Conservation (phyloP, 2,113 vertebrate species). For the Alaudala cheleensis region DNA sequence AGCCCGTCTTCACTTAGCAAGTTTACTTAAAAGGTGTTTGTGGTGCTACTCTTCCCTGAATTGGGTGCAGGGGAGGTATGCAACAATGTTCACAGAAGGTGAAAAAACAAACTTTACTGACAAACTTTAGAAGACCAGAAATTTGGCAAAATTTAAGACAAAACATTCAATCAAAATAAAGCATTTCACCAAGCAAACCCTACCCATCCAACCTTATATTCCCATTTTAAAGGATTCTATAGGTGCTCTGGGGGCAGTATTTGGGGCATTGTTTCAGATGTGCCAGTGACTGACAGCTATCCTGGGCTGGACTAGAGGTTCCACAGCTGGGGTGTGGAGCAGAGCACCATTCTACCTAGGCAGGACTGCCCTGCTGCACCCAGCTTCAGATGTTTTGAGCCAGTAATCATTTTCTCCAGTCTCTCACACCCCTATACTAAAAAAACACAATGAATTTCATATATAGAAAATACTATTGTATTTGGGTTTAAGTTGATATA, state of each 20-base stretch:
- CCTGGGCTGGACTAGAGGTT: neutral
- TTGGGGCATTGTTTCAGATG: neutral
- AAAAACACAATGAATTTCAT: neutral
- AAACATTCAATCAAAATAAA: neutral
- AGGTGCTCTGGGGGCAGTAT: rapidly evolving
- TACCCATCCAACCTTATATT: neutral
- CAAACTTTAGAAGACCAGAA: neutral
- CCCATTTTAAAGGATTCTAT: rapidly evolving
- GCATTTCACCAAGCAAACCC: neutral
- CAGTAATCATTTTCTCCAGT: neutral
- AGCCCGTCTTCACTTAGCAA: rapidly evolving
- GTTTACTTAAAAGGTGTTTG: neutral
- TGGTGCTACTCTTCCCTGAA: neutral
- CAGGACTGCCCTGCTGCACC: neutral
- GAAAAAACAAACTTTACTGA: neutral
- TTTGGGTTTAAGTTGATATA: neutral
- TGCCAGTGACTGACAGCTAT: neutral
- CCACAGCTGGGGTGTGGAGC: neutral
- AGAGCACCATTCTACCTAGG: neutral
- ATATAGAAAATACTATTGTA: neutral
- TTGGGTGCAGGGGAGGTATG: rapidly evolving
- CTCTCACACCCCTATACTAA: neutral
- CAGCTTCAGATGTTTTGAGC: rapidly evolving
- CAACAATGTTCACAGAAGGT: neutral
- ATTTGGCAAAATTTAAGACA: neutral